These are phyloP conservation scores for Dasyurus viverrinus DNA, from an alignment of 2,113 vertebrate species.

Conservation along the genomic window DNA sequence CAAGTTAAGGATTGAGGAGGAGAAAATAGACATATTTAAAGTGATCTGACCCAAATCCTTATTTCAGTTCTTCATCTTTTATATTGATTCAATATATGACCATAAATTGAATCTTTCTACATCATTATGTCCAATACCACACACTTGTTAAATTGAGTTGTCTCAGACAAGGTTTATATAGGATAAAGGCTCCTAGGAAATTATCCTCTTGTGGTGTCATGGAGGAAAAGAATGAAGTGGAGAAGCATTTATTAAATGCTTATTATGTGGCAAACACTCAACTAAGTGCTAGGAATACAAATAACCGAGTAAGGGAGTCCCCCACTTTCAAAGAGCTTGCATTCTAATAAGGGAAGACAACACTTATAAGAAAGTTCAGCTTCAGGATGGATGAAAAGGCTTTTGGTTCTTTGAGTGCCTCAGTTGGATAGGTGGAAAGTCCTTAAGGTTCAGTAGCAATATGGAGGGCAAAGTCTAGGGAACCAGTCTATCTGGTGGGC, in stretches of 20 bases:
- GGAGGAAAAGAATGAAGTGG: background rate
- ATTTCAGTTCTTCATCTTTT: conserved; percentile 12
- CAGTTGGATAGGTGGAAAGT: background rate
- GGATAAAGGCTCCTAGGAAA: background rate
- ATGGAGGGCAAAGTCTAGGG: background rate
- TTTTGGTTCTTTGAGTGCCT: background rate
- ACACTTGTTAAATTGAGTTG: background rate
- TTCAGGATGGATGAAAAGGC: background rate
- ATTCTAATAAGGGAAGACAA: background rate
- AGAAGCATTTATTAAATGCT: background rate
- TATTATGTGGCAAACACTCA: background rate
- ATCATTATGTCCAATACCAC: background rate
- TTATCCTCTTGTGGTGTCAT: background rate
- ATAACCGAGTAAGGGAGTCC: background rate
- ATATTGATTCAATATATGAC: background rate
- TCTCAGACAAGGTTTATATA: background rate
- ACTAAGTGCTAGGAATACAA: background rate
- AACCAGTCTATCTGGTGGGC: background rate
- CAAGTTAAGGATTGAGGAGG: conserved; percentile 1
- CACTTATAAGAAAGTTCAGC: background rate
- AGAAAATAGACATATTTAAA: background rate
- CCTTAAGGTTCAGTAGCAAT: background rate
- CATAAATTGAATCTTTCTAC: background rate
- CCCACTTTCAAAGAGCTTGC: background rate
- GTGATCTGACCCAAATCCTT: background rate